Conservation (phyloP, 2,797 vertebrate species). For the Masticophis lateralis region DNA sequence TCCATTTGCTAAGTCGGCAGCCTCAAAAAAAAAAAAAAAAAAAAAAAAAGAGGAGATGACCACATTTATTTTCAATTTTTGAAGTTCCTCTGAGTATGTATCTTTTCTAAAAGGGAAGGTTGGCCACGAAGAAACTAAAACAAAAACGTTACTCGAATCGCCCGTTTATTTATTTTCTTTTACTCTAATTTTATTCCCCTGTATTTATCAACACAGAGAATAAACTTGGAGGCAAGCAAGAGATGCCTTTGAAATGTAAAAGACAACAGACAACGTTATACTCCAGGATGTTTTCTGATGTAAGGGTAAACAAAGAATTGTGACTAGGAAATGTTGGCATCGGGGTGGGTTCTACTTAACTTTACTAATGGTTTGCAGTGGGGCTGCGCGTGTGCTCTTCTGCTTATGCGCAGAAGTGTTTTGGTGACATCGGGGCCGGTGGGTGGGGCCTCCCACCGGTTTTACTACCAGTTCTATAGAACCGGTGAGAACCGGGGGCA, state of each 20-base stretch:
- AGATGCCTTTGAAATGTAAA: conserved; percentile 49
- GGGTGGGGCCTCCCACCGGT: too few species aligned
- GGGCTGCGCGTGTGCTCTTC: too few species aligned
- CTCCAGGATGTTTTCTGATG: conserved; percentile 50
- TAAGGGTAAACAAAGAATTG: conserved; percentile 29
- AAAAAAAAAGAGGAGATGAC: conserved; percentile 40
- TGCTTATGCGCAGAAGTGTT: too few species aligned
- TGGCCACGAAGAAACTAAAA: conserved; percentile 55
- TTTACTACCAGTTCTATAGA: too few species aligned
- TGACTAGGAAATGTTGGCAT: conserved; percentile 56
- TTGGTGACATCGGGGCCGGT: too few species aligned
- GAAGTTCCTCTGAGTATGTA: conserved; percentile 55
- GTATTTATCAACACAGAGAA: conserved; percentile 44
- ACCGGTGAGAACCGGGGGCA: too few species aligned
- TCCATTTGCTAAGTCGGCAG: conserved; percentile 56
- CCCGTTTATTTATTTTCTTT: conserved; percentile 53
- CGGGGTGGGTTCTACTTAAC: too few species aligned
- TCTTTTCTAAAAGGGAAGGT: conserved; percentile 51
- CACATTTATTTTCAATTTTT: conserved; percentile 60
- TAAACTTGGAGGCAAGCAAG: conserved; percentile 35
- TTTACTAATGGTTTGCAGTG: too few species aligned
- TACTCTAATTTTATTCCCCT: conserved; percentile 50
- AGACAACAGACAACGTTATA: conserved; percentile 22
- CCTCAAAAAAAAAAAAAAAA: conserved; percentile 8
- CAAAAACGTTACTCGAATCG: conserved; percentile 59